Evolutionary conservation across 2,113 vertebrate species (phyloP), one percentile per base, ranked within the genome.

Genomic region (Ophthalmolycus amberensis): DNA sequence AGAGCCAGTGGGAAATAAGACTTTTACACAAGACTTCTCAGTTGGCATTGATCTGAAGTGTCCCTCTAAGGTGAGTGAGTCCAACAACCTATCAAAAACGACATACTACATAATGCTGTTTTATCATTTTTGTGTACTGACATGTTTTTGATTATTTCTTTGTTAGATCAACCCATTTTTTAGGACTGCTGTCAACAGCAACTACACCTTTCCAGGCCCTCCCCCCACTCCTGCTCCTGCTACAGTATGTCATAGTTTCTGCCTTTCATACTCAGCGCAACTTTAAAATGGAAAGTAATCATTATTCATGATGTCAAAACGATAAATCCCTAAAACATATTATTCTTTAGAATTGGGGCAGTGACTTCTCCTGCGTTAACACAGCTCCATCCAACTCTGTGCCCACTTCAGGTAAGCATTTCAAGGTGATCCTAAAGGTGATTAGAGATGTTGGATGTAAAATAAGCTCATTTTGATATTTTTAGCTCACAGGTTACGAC

Each of bases 281-380:
- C 40, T 29, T 58, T 2, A 67, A 15, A 16, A 63, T 37, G 4
- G 0, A 6, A 54, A 42, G 5, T n/a, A 3, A 52, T 8, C 46
- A 54, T 29, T 40, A 71, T 65, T 71, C 25, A 50, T 20, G 20
- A 60, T 73, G 25, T 1, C n/a, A 56, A 42, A 25, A 34, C 38
- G 50, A 29, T 9, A 64, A 32, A 64, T 8, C 3, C 44, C 0
- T 42, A 29, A 62, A 32, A 69, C 0, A 65, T 29, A 0, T 68
- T 5, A 22, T 79, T 77, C n/a, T 89, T n/a, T 93, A 97, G 98
- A 96, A 97, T 20, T 99, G 97, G 97, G 98, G 98, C 29, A 96
- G 96, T 79, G 96, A 98, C 65, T 94, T 99, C 88, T 89, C 81
- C 0, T 99, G 98, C 75, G 62, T 27, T 4, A 80, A 84, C 71